Base-by-base conservation (phyloP, 2,888 invertebrate genomes). In the Brenthis hecate region DNA sequence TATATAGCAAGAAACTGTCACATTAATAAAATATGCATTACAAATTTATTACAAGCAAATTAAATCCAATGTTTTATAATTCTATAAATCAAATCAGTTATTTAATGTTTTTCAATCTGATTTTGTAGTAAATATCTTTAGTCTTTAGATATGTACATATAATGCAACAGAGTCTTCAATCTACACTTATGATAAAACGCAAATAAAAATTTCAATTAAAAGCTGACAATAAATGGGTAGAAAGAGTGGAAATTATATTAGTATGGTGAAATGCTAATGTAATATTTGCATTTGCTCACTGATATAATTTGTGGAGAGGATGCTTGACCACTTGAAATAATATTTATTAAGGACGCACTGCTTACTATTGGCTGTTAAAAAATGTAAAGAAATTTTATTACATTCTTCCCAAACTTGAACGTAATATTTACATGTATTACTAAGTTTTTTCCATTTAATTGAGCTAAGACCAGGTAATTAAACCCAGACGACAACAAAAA, bases 331-430 rank as follows among this genome's bases (percentile, higher is more conserved):
- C 92, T 92, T 32, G 92, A 92, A 85, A 92, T 92, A 74, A 92
- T 92, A 87, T 92, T 92, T 86, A 92, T 92, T 81, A 92, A 83
- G 73, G 92, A 91, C 76, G 88, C 90, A 86, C 91, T 91, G 91
- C 91, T 89, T 72, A 78, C 87, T 82, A 91, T 87, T 53, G 92
- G 92, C 92, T 92, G 92, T 84, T 75, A 85, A 80, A 78, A 79
- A 83, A 85, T 82, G 43, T 57, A 57, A 67, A 72, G 36, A 57
- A 28, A 68, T 66, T 65, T 70, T 56, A 65, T 70, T 70, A 62
- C 32, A 58, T 51, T 53, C 28, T 57, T n/a, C 56, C 47, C 54
- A 16, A 51, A 36, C 28, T 32, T 11, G 11, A 13, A 58, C 36
- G 62, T 36, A n/a, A 1, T 48, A 28, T 50, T 28, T 16, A 51